Base-by-base conservation (phyloP, 1,140 invertebrate genomes). In the Drosophila nebulosa region DNA sequence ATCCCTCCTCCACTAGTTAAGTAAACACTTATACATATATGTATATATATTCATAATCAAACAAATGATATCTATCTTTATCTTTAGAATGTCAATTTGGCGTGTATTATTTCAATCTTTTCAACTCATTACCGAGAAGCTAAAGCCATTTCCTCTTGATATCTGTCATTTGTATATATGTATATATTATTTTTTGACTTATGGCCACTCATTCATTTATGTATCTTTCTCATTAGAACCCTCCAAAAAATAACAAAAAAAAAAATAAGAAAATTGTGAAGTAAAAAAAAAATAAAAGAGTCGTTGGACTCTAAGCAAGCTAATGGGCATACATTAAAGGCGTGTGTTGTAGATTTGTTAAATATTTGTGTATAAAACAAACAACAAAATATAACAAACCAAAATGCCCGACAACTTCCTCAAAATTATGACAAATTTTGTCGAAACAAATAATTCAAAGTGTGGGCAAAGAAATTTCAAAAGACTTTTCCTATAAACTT, bases 331-430 rank as follows among this genome's bases (percentile, higher is more conserved):
- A 53, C 56, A 71, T 77, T 71, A 71, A 53, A 66, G 57, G 67
- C 74, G 67, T 77, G 74, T 77, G 67, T 78, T 78, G 74, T 58
- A 12, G 66, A 71, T 77, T 77, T 58, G 64, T 53, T 53, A 22
- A 27, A 76, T 66, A 42, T 61, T 56, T 62, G 10, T 30, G 24
- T 30, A 55, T 55, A 30, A 30, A 55, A 30, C 24, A 55, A 30
- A 55, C 24, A 55, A 55, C 30, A 26, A 30, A 30, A 53, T 26
- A 26, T 26, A 26, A 53, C n/a, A 53, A 53, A n/a, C 14, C 24
- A 55, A 30, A 55, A 55, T 21, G 39, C 9, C 14, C 27, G 12
- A 55, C 26, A 30, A 55, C 52, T 55, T 55, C 52, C 52, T 55
- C 24, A 46, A 10, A n/a, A 21, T 10, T 46, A 10, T 46, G 39